These are phyloP conservation scores for Sebastes vulpes DNA, from an alignment of 2,797 vertebrate species.

Conservation along the genomic window DNA sequence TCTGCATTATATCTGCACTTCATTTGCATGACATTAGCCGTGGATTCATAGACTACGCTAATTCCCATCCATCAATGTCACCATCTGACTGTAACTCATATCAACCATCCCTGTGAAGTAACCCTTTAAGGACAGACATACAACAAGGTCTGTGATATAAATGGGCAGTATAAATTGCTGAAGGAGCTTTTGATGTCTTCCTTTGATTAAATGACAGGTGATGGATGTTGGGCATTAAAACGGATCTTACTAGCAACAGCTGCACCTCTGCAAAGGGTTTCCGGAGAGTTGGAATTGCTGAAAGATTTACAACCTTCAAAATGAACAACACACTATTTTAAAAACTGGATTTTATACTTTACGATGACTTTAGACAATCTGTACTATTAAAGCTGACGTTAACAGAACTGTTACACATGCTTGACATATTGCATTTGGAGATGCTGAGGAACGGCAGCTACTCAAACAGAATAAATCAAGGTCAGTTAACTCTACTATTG, in stretches of 20 bases:
- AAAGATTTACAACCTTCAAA: not conserved
- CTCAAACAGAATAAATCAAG: not conserved
- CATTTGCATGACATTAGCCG: not conserved
- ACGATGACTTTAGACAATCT: not conserved
- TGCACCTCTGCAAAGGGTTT: not conserved
- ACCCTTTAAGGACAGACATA: too few relatives aligned
- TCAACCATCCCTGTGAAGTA: not conserved
- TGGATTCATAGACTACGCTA: not conserved
- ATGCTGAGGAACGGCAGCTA: not conserved
- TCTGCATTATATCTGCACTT: not conserved
- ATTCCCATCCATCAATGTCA: conserved; percentile 1
- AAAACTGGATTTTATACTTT: not conserved
- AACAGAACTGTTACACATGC: not conserved
- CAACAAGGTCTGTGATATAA: not conserved
- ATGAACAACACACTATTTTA: not conserved
- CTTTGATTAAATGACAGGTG: not conserved
- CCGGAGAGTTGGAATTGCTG: not conserved
- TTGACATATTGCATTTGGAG: not conserved
- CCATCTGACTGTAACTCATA: not conserved
- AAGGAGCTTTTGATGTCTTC: not conserved
- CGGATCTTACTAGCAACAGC: not conserved
- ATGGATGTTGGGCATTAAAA: not conserved
- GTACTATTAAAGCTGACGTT: not conserved
- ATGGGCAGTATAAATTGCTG: not conserved
- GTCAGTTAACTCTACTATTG: not conserved